Conservation (phyloP, 1,140 invertebrate genomes). For the Maconellicoccus hirsutus region DNA sequence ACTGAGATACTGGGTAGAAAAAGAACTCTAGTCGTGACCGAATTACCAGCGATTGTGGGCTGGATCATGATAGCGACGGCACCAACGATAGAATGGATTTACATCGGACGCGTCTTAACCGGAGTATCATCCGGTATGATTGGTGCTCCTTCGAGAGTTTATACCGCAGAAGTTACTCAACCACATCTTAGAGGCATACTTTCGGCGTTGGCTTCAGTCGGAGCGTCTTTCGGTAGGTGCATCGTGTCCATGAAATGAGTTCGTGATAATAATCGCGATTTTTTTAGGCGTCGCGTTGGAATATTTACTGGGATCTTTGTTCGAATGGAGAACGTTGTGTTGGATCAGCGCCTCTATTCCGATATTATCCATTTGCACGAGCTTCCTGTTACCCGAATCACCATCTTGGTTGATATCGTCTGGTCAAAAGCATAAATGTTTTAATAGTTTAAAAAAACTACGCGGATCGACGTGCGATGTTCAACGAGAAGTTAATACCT, state of each 20-base stretch:
- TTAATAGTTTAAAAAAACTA: conserved; percentile 44
- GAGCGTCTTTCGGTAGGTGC: conserved; percentile 31
- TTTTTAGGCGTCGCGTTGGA: conserved; percentile 37
- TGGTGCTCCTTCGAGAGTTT: conserved; percentile 52
- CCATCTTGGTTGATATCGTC: conserved; percentile 54
- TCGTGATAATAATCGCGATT: conserved; percentile 2
- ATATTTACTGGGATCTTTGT: conserved; percentile 47
- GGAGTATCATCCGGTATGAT: conserved; percentile 57
- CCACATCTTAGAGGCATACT: conserved; percentile 55
- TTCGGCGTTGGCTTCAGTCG: conserved; percentile 48
- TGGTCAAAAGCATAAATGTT: conserved; percentile 45
- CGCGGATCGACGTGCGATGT: conserved; percentile 50
- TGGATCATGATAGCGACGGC: conserved; percentile 52
- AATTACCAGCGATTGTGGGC: conserved; percentile 53
- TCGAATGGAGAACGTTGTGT: conserved; percentile 47
- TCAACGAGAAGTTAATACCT: conserved; percentile 47
- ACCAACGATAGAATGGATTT: conserved; percentile 46
- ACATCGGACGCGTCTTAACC: conserved; percentile 45
- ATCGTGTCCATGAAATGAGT: neutral
- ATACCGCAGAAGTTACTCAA: conserved; percentile 54
- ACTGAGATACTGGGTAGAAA: conserved; percentile 56
- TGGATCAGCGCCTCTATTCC: conserved; percentile 46
- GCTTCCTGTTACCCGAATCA: conserved; percentile 55
- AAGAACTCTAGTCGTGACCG: conserved; percentile 50
- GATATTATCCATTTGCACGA: conserved; percentile 42